Conservation (phyloP, 2,113 vertebrate species). For the Trichomycterus rosablanca region DNA sequence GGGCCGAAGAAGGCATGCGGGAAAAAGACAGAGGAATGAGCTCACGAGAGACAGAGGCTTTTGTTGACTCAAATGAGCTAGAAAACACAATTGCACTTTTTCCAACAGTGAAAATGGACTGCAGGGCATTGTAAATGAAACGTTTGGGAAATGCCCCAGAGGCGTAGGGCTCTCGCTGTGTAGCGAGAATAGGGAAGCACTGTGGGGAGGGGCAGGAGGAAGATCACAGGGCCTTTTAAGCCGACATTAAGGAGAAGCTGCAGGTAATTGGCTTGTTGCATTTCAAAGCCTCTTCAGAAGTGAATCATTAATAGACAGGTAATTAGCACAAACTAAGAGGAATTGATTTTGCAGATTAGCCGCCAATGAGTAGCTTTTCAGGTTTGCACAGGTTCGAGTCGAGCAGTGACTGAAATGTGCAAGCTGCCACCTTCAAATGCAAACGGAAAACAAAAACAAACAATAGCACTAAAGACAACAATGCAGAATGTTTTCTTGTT, state of each 20-base stretch:
- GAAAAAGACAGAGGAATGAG: slow-evolving; percentile 37
- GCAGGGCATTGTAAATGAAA: slow-evolving; percentile 72
- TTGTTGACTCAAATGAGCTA: slow-evolving; percentile 69
- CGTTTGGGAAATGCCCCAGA: slow-evolving; percentile 64
- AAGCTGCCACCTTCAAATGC: slow-evolving; percentile 5
- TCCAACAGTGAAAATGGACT: slow-evolving; percentile 71
- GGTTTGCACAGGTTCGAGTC: slow-evolving; percentile 6
- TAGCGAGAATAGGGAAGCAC: slow-evolving; percentile 53
- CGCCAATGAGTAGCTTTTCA: slow-evolving; percentile 7
- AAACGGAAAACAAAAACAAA: slow-evolving; percentile 22
- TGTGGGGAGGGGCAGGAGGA: slow-evolving; percentile 52
- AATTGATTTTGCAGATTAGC: slow-evolving; percentile 45
- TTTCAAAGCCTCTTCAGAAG: slow-evolving; percentile 47
- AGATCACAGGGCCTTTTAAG: slow-evolving; percentile 58
- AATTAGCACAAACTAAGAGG: slow-evolving; percentile 47
- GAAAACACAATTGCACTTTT: slow-evolving; percentile 75
- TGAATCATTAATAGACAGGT: slow-evolving; percentile 44
- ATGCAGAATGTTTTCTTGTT: background rate
- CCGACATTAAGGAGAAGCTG: slow-evolving; percentile 46
- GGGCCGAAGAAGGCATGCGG: slow-evolving; percentile 42
- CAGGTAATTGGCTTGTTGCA: slow-evolving; percentile 52
- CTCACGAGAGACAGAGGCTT: slow-evolving; percentile 31
- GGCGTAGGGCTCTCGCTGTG: slow-evolving; percentile 66
- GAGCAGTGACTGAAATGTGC: background rate
- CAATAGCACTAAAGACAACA: slow-evolving; percentile 4